Conservation (phyloP, 2,113 vertebrate species). For the Willisornis vidua region DNA sequence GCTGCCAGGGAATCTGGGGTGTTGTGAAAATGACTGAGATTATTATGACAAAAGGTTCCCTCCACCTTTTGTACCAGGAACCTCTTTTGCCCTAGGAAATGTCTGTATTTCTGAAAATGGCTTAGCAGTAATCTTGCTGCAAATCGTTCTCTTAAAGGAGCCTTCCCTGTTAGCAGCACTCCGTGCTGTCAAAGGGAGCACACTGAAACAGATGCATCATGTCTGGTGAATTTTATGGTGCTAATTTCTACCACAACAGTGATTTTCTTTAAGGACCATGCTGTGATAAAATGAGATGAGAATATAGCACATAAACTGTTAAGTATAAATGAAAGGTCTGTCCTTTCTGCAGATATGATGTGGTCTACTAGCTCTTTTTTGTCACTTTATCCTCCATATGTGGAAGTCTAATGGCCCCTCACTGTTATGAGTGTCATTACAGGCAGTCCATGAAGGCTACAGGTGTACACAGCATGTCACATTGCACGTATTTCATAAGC, state of each 20-base stretch:
- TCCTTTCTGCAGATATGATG: not conserved
- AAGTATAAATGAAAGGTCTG: not conserved
- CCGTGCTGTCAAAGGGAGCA: not conserved
- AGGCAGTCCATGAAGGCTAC: not conserved
- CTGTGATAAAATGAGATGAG: not conserved
- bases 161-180: not conserved
- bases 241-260: not conserved
- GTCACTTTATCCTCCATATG: accelerated
- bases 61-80: conserved; percentile 14
- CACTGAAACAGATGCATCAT: not conserved
- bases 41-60: conserved; percentile 11
- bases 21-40: not conserved
- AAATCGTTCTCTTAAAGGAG: not conserved
- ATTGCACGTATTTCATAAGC: not conserved
- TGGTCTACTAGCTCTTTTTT: not conserved
- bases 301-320: not conserved
- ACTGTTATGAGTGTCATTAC: not conserved
- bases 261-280: not conserved
- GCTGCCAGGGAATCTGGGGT: not conserved
- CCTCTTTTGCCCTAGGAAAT: conserved; percentile 31
- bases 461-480: accelerated
- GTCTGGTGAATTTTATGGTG: not conserved
- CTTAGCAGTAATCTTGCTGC: not conserved
- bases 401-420: not conserved
- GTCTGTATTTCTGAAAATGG: conserved; percentile 3